phyloP scores from a whole-genome alignment of 2,797 vertebrate genomes.

The Petrocephalus sullivani region DNA sequence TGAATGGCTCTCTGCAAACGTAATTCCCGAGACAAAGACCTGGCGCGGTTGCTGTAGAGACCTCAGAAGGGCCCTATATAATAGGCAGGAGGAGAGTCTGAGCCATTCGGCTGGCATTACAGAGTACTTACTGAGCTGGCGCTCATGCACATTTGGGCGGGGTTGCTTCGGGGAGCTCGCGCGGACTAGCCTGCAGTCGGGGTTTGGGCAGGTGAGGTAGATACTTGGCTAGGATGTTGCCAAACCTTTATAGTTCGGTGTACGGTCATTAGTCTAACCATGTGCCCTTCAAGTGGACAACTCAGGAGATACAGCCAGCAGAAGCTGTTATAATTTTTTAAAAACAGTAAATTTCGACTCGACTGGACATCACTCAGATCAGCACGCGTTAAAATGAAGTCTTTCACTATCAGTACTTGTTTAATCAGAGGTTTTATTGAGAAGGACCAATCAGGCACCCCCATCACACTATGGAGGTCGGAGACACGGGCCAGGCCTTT shows the following conservation, averaged over 20 bases:
- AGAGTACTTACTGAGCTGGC: neutral
- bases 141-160: neutral
- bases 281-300: slow-evolving; percentile 25
- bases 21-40: slow-evolving; percentile 50
- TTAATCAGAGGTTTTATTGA: neutral
- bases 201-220: neutral
- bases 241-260: neutral
- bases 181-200: neutral
- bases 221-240: neutral
- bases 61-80: slow-evolving; percentile 44
- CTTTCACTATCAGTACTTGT: neutral
- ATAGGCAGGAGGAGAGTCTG: neutral
- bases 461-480: neutral
- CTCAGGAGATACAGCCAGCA: neutral
- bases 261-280: neutral
- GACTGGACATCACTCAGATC: neutral
- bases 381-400: neutral
- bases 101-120: neutral
- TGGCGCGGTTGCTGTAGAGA: slow-evolving; percentile 47
- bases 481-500: neutral
- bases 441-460: neutral
- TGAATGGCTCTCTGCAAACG: slow-evolving; percentile 51
- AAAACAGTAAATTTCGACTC: neutral
- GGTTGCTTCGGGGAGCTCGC: neutral
- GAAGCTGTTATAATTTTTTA: neutral